Percentiles rank a stretch among this genome's conserved stretches.
phyloP scores from a whole-genome alignment of 1,140 invertebrate species.

The Hycleus cichorii region DNA sequence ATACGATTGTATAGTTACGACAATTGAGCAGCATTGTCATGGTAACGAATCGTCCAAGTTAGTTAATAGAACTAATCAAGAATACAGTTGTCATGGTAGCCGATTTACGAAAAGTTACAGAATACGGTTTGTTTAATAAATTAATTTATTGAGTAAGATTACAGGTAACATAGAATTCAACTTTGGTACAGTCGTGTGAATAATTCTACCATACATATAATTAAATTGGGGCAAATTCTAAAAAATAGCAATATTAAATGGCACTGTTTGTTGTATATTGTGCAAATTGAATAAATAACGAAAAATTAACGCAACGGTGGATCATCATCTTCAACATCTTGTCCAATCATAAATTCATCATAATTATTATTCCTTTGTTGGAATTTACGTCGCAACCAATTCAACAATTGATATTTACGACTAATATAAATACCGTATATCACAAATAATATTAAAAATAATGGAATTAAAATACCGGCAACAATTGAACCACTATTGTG shows the following conservation, averaged over 20 bases:
- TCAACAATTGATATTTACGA: constrained; percentile 24
- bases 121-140: constrained; percentile 1
- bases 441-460: constrained; percentile 29
- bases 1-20: no score
- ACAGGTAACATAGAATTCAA: constrained; percentile 4
- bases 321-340: constrained; percentile 23
- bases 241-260: not conserved
- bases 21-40: no score
- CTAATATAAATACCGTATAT: constrained; percentile 29
- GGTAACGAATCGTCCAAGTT: no score
- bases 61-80: no score
- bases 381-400: constrained; percentile 23
- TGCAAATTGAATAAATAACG: no score
- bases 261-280: not conserved
- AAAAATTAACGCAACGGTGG: constrained; percentile 3
- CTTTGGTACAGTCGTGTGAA: constrained; percentile 10
- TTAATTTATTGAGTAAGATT: constrained; percentile 12
- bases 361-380: constrained; percentile 28
- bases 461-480: constrained; percentile 27
- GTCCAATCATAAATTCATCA: constrained; percentile 33
- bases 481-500: constrained; percentile 25
- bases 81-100: not conserved
- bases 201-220: not conserved
- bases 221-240: not conserved
- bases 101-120: no score